Base-by-base conservation (phyloP, 2,113 vertebrate genomes). In the Dipodomys spectabilis region DNA sequence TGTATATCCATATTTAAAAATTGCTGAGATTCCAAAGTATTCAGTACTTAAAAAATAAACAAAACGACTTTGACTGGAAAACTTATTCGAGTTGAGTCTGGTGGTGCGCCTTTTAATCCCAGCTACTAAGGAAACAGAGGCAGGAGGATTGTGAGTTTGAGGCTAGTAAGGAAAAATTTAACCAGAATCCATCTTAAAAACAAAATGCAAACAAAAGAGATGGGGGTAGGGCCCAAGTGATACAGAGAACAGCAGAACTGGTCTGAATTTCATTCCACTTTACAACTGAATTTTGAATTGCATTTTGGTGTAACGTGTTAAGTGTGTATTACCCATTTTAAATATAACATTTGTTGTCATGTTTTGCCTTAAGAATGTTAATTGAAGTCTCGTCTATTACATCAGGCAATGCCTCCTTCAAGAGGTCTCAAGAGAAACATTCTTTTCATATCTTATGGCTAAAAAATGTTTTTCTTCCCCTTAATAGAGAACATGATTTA, bases 391-490 rank as follows among this genome's bases (percentile, higher is more conserved):
- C 71, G 5, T 84, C 30, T 12, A 44, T 82, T 72, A 11, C 19
- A 53, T 81, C 30, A 88, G 32, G 57, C 71, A 82, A 86, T 72
- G 53, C 60, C 44, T 92, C 49, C 77, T 83, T 92, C 67, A 82
- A 90, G 49, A 90, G 27, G n/a, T n/a, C 78, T 80, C 86, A 68
- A 90, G 91, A 87, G 96, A 87, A 90, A 78, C 69, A 92, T 88
- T 90, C 64, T 88, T 95, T 35, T 88, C 69, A 83, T 89, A 85
- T 82, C 30, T 89, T 93, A 83, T 73, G 90, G 73, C 73, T 92
- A 85, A 96, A 92, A 90, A 67, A 77, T 81, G 53, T 81, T 93
- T 77, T 68, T n/a, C 73, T 93, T 92, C 67, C 85, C 62, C 68
- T 84, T 86, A 78, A 74, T 5, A 86, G 53, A 72, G 5, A 67